These are phyloP conservation scores for Cosmia trapezina DNA, from an alignment of 2,888 invertebrate species.

Conservation along the genomic window DNA sequence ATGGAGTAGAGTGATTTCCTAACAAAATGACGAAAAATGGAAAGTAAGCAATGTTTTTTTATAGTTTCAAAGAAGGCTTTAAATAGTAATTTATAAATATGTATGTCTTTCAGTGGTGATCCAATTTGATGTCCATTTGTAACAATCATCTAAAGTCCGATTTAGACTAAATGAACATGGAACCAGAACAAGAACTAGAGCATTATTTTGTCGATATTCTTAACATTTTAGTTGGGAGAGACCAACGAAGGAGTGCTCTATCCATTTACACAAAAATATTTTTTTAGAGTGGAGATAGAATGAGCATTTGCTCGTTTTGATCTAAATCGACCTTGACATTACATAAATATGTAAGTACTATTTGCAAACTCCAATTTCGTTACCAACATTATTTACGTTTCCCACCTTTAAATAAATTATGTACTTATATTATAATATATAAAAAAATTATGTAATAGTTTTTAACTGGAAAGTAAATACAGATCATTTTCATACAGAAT, in stretches of 20 bases:
- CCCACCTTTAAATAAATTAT: constrained; percentile 54
- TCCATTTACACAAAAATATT: too few species aligned
- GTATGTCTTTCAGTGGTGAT: constrained; percentile 45
- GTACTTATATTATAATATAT: too few species aligned
- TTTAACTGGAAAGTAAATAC: constrained; percentile 1
- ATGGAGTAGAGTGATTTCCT: constrained; percentile 60
- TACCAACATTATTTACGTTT: constrained; percentile 48
- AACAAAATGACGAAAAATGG: constrained; percentile 45
- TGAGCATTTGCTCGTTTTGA: too few species aligned
- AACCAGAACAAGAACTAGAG: too few species aligned
- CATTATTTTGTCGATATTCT: too few species aligned
- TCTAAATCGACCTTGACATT: too few species aligned
- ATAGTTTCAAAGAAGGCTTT: constrained; percentile 62
- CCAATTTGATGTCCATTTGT: constrained; percentile 40
- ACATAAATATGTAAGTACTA: constrained; percentile 12
- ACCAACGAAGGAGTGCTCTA: too few species aligned
- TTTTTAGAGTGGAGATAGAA: too few species aligned
- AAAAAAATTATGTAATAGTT: constrained; percentile 2
- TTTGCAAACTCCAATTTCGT: constrained; percentile 37
- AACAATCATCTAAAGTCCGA: constrained; percentile 32
- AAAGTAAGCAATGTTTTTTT: constrained; percentile 44
- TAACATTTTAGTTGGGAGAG: too few species aligned
- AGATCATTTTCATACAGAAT: constrained; percentile 19
- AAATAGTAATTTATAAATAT: constrained; percentile 30
- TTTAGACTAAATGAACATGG: too few species aligned